Evolutionary conservation across 2,888 invertebrate genomes (phyloP).

Genomic region (Melolontha melolontha): DNA sequence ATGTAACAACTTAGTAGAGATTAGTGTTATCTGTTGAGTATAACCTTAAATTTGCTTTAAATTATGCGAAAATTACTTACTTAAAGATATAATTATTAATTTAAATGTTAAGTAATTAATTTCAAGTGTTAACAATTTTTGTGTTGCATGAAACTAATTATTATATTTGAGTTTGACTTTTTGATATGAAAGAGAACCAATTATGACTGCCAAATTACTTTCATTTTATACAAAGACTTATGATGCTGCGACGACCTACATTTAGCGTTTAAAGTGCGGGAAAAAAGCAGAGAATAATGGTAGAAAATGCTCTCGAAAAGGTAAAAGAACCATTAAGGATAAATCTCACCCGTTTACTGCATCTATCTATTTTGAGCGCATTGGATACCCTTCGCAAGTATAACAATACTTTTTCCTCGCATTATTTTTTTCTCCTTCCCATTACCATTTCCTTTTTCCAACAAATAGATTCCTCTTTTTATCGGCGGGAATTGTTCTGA

Average conservation of each 20-base stretch:
- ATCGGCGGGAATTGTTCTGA: no score
- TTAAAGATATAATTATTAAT: no score
- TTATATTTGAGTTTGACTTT: neutral
- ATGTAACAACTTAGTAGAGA: no score
- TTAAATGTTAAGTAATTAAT: no score
- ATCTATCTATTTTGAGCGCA: slow-evolving; percentile 35
- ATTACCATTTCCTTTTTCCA: no score
- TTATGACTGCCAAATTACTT: slow-evolving; percentile 27
- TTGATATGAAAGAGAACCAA: slow-evolving; percentile 10
- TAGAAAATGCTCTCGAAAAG: slow-evolving; percentile 17
- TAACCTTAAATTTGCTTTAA: no score
- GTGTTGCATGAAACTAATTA: no score
- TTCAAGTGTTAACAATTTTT: no score
- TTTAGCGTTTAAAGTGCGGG: slow-evolving; percentile 24
- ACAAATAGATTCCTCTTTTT: no score
- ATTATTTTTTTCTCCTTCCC: slow-evolving; percentile 7
- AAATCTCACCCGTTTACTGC: slow-evolving; percentile 29
- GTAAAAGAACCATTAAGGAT: slow-evolving; percentile 33
- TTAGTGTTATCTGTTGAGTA: no score
- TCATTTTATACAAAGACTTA: slow-evolving; percentile 20
- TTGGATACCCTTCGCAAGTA: slow-evolving; percentile 15
- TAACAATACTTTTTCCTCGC: slow-evolving; percentile 28
- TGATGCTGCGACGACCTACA: slow-evolving; percentile 12
- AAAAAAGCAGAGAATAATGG: slow-evolving; percentile 32
- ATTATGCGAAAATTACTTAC: no score